Percentiles rank a stretch among this genome's conserved stretches.
These are phyloP conservation scores for Heliconius nattereri DNA, from an alignment of 1,140 invertebrate species.

Conservation along the genomic window DNA sequence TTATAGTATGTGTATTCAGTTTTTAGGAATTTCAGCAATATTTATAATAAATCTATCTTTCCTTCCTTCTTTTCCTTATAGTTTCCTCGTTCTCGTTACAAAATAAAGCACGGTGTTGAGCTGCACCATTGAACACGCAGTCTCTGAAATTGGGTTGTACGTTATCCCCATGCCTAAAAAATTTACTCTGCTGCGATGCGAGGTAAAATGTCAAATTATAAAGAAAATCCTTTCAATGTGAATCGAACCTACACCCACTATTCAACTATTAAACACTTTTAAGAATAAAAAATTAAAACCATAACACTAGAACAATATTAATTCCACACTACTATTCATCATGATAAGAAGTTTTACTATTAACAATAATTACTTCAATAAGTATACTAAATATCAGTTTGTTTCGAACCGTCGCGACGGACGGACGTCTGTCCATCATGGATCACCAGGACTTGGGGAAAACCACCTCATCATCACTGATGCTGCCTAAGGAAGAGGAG, in stretches of 20 bases:
- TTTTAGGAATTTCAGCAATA: neutral
- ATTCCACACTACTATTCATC: neutral
- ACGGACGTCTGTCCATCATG: constrained; percentile 47
- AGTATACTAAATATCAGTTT: constrained; percentile 29
- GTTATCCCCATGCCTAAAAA: too few species aligned
- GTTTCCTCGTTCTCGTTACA: too few species aligned
- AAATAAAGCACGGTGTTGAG: too few species aligned
- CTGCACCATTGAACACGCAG: too few species aligned
- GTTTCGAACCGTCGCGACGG: constrained; percentile 1
- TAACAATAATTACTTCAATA: neutral
- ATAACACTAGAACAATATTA: neutral
- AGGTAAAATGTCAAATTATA: too few species aligned
- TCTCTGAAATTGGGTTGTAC: too few species aligned
- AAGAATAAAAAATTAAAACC: neutral
- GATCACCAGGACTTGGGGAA: constrained; percentile 58
- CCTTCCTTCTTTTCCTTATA: too few species aligned
- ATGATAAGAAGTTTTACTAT: neutral
- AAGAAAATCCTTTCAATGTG: too few species aligned
- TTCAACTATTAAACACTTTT: neutral
- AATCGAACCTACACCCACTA: neutral
- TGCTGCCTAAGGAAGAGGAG: constrained; percentile 56
- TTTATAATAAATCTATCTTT: neutral
- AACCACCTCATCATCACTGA: constrained; percentile 51
- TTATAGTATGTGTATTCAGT: neutral
- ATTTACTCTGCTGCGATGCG: too few species aligned